These are phyloP conservation scores for Mercenaria mercenaria DNA, from an alignment of 1,140 invertebrate species.

Conservation along the genomic window DNA sequence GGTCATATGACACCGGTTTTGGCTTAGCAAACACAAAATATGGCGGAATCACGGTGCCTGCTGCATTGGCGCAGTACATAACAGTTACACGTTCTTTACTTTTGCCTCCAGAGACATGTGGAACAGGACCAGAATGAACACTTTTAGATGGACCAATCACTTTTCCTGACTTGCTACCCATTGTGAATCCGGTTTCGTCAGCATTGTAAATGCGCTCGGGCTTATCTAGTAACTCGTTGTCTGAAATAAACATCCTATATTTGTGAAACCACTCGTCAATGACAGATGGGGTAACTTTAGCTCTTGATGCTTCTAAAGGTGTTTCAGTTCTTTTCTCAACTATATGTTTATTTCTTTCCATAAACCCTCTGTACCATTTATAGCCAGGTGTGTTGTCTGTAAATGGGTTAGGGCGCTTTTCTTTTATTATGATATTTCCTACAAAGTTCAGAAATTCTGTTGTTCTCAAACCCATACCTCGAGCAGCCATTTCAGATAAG, in stretches of 20 bases:
- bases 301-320: neutral
- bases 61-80: too few species aligned
- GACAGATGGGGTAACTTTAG: neutral
- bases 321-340: neutral
- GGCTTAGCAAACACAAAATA: too few species aligned
- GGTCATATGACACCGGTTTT: too few species aligned
- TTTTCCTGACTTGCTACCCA: too few species aligned
- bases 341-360: slow-evolving; percentile 13
- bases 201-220: too few species aligned
- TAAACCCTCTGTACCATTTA: neutral
- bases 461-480: neutral
- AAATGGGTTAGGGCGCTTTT: neutral
- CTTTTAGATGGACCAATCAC: too few species aligned
- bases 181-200: too few species aligned
- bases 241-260: neutral
- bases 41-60: too few species aligned
- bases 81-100: too few species aligned
- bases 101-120: neutral
- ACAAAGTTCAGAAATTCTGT: neutral
- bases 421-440: neutral
- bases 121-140: neutral
- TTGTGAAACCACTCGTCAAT: neutral
- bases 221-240: neutral
- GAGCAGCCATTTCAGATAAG: neutral
- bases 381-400: neutral